Conservation (phyloP, 2,113 vertebrate genomes). For the Chamaea fasciata region DNA sequence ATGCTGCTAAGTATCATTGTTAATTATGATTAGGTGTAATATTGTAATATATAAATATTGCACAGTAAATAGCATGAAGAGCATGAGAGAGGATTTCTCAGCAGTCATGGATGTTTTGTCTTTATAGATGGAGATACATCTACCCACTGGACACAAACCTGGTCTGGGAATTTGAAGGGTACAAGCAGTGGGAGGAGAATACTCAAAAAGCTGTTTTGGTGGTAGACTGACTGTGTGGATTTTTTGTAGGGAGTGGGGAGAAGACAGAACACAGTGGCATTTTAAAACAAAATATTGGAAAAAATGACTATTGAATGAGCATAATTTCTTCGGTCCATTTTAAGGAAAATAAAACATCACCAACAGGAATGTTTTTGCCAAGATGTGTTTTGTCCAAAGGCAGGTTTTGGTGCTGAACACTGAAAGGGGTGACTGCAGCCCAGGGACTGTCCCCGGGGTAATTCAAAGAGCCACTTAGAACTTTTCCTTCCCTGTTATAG, state of each 20-base stretch:
- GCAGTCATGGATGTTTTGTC: neutral
- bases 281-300: neutral
- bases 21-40: constrained; percentile 64
- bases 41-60: constrained; percentile 50
- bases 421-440: neutral
- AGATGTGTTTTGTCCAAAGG: neutral
- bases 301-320: neutral
- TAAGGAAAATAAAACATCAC: neutral
- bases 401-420: neutral
- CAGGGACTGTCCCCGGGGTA: neutral
- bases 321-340: neutral
- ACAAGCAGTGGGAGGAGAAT: neutral
- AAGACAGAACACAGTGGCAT: neutral
- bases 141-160: neutral
- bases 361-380: neutral
- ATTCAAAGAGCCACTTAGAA: neutral
- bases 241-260: neutral
- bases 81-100: neutral
- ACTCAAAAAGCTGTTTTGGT: neutral
- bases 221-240: neutral
- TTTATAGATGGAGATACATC: neutral
- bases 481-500: fast-evolving
- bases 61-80: constrained; percentile 13
- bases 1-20: constrained; percentile 59
- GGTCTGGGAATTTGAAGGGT: neutral